Percentiles rank a stretch among this genome's conserved stretches.
These are phyloP conservation scores for Gephyroberyx darwinii DNA, from an alignment of 2,797 vertebrate species.

Conservation along the genomic window DNA sequence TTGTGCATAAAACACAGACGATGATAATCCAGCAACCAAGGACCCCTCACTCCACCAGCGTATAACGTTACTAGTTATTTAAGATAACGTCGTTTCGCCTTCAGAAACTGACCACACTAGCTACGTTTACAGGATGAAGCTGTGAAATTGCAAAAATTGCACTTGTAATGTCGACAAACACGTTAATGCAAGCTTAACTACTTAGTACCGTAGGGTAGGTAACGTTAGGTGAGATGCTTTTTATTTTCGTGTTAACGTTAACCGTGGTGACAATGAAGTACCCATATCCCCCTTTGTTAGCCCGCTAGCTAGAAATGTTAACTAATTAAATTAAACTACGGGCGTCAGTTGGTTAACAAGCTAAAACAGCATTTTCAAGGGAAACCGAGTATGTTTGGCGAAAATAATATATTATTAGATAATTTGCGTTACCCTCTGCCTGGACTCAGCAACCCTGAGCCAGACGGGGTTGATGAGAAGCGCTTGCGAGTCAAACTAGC, in stretches of 20 bases:
- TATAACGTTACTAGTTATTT: not conserved
- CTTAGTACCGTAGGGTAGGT: not conserved
- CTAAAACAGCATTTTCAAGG: accelerated
- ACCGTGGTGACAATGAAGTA: conserved; percentile 59
- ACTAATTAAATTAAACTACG: conserved; percentile 8
- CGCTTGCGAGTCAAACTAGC: conserved; percentile 65
- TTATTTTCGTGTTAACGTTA: conserved; percentile 45
- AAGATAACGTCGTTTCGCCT: not conserved
- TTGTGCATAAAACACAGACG: not conserved
- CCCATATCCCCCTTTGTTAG: conserved; percentile 67
- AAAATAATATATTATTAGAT: not conserved
- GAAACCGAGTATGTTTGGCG: accelerated
- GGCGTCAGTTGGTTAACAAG: not conserved
- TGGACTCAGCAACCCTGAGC: not conserved
- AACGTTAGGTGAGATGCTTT: not conserved
- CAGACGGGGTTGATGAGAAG: conserved; percentile 34
- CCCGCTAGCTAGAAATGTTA: conserved; percentile 40
- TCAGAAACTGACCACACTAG: conserved; percentile 5
- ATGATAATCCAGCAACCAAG: not conserved
- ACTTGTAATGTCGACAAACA: not conserved
- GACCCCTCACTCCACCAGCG: not conserved
- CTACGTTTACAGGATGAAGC: not conserved
- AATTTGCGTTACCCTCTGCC: not conserved
- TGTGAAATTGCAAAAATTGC: not conserved
- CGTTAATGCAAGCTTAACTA: not conserved